phyloP scores from a whole-genome alignment of 2,888 invertebrate species.

The Formica aserva region DNA sequence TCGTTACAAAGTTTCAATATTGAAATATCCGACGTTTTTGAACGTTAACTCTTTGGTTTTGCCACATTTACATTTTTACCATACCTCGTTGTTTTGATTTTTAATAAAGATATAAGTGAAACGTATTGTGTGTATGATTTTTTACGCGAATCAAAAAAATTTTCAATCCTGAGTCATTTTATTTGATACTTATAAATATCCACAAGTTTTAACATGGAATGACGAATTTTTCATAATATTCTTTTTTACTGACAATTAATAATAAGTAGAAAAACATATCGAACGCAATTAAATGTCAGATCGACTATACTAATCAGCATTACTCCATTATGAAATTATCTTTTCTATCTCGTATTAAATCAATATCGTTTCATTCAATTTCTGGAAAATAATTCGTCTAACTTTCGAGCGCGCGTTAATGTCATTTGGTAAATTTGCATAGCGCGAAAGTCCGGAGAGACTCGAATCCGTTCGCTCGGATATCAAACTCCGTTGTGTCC shows the following conservation, averaged over 20 bases:
- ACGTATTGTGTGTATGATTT: not conserved
- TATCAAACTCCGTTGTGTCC: slow-evolving; percentile 32
- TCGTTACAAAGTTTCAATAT: slow-evolving; percentile 43
- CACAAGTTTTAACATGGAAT: not conserved
- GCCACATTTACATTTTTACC: slow-evolving; percentile 27
- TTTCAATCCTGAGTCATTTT: not conserved
- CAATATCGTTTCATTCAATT: slow-evolving; percentile 24
- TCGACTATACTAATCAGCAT: not conserved
- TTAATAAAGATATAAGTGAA: slow-evolving; percentile 3
- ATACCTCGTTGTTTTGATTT: slow-evolving; percentile 10
- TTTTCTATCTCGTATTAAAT: slow-evolving; percentile 7
- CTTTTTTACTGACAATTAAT: not conserved
- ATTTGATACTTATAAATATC: not conserved
- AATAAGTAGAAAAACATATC: not conserved
- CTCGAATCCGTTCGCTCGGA: slow-evolving; percentile 24
- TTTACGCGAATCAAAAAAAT: not conserved
- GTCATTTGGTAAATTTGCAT: slow-evolving; percentile 36
- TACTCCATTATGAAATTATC: slow-evolving; percentile 17
- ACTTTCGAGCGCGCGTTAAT: slow-evolving; percentile 30
- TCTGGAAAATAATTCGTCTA: slow-evolving; percentile 17
- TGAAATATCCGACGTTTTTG: slow-evolving; percentile 32
- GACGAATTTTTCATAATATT: not conserved
- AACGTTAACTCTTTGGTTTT: slow-evolving; percentile 6
- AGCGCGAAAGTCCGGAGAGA: slow-evolving; percentile 14
- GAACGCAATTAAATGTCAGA: not conserved